Evolutionary conservation across 2,888 invertebrate species (phyloP), one percentile per base, ranked within the genome.

Genomic region (Cryptophagus acutangulus): DNA sequence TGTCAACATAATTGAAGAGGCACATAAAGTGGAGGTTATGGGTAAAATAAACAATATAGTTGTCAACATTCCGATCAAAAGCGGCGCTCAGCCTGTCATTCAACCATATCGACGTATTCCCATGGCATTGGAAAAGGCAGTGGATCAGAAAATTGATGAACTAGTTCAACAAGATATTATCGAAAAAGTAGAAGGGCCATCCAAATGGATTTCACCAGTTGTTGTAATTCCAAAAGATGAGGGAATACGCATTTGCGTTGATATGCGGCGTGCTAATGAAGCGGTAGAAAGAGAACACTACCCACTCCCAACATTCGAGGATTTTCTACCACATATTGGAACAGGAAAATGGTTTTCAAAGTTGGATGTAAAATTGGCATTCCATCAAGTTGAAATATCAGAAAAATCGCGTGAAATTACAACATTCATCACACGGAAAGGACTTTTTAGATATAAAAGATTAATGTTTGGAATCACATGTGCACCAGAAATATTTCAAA

Each of bases 401-500:
- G 47, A 47, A 13, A 46, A 53, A 2, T 63, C 61, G 0, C 31
- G 60, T 37, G 38, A 53, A 10, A 58, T 66, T 3, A 67, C 65
- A 5, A 67, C 63, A 4, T 49, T 49, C 38, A 49, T 49, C 12
- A 30, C 33, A 3, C 45, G 41, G n/a, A 52, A 48, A 35, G 66
- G 65, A 0, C 33, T 69, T 2, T 65, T 43, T 35, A 41, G 61
- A 15, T 70, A 63, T 41, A 70, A 67, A 41, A 16, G 69, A 10
- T 33, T 52, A 2, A 45, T 51, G 45, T 55, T 53, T 26, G 53
- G 50, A 0, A 61, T 71, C 8, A 51, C 52, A 1, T 66, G 65
- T 35, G 72, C 72, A 41, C 66, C 49, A 8, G 49, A 52, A 38
- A 46, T 49, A 14, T 51, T 49, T 20, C 48, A 70, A 51, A 65